Base-by-base conservation (phyloP, 2,888 invertebrate species). In the Pristionchus entomophagus region DNA sequence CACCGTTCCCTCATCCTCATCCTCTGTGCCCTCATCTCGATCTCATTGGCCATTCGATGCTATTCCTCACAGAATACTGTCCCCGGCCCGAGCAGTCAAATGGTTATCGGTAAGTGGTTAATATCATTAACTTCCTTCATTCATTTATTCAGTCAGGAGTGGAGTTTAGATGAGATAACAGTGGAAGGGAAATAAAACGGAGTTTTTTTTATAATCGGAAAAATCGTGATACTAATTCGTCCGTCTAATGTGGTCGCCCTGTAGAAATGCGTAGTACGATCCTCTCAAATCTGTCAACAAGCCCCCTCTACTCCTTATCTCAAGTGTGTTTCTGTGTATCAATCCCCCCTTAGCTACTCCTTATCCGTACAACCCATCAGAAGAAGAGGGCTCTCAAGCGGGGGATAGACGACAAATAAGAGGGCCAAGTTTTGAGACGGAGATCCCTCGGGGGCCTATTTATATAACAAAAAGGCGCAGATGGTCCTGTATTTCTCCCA, bases 21-120 rank as follows among this genome's bases (percentile, higher is more conserved):
- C n/a, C 59, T 80, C 5, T 22, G 12, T 26, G 80, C 82, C 12
- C 95, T 98, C 98, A 94, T 97, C 96, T 98, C 98, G 98, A 95
- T 99, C 98, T 94, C 98, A 96, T 22, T 82, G 14, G 82, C 82
- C 26, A 32, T 82, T 59, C 82, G 82, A 5, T 84, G 84, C 35
- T 84, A 65, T 35, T 84, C 84, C 19, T 62, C 65, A 2, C 84
- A 84, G 51, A 41, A 32, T 10, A 84, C 84, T 3, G 62, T 84
- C 19, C 65, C 84, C 35, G 65, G 65, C n/a, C 84, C 62, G 22
- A 29, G 29, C 14, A 41, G 32, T 0, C 82, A 82, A 59, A 82
- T 82, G 59, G 82, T 82, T n/a, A 41, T 82, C 59, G 82, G 82
- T 82, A 8, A 51, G 80, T 45, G n/a, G n/a, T n/a, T n/a, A n/a